Evolutionary conservation across 2,113 vertebrate genomes (phyloP).

Genomic region (Vanacampus margaritifer): DNA sequence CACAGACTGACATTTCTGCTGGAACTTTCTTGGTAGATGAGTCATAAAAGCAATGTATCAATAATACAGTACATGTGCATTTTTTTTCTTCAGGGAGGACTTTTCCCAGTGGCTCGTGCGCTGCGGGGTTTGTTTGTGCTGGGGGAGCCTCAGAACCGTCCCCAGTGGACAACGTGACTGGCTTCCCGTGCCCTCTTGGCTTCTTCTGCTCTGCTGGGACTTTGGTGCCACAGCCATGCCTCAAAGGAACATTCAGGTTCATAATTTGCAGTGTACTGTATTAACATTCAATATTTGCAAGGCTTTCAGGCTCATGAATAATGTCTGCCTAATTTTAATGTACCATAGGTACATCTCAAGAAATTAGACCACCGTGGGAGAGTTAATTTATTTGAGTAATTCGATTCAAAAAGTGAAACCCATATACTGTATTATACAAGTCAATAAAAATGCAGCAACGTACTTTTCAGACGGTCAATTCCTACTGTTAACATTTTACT

Average conservation of each 20-base stretch:
- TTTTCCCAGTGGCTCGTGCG: conserved; percentile 79
- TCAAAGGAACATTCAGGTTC: conserved; percentile 76
- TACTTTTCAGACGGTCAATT: not conserved
- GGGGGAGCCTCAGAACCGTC: conserved; percentile 75
- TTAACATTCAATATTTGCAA: not conserved
- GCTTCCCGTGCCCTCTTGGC: conserved; percentile 67
- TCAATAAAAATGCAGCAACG: not conserved
- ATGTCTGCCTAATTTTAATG: not conserved
- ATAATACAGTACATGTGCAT: not conserved
- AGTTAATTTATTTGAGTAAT: not conserved
- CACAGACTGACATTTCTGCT: not conserved
- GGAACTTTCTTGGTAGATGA: not conserved
- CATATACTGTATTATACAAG: not conserved
- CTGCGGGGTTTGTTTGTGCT: conserved; percentile 82
- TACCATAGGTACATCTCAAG: not conserved
- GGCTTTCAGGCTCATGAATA: not conserved
- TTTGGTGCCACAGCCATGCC: conserved; percentile 62
- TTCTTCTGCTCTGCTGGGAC: conserved; percentile 64
- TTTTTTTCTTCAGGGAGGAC: conserved; percentile 52
- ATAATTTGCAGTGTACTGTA: not conserved
- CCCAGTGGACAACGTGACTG: conserved; percentile 72
- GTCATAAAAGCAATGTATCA: not conserved
- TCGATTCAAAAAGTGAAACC: not conserved
- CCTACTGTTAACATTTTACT: too few relatives aligned
- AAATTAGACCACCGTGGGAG: not conserved